Conservation (phyloP, 2,113 vertebrate genomes). For the Ornithorhynchus anatinus region DNA sequence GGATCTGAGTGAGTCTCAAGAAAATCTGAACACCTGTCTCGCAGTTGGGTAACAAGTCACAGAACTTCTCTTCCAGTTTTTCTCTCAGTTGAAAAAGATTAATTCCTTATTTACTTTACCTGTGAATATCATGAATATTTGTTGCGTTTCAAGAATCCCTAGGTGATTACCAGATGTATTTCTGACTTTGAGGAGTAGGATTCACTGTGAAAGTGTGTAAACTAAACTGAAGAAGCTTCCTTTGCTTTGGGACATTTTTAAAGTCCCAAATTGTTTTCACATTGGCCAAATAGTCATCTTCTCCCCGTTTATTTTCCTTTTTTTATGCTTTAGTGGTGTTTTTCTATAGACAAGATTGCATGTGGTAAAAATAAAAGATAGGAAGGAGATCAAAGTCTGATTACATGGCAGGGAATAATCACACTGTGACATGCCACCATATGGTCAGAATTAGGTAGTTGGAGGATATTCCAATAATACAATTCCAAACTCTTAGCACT, state of each 20-base stretch:
- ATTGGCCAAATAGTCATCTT: too few relatives aligned
- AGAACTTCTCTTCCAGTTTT: too few relatives aligned
- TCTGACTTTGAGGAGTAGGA: neutral
- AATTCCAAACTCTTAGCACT: neutral
- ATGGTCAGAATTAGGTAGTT: neutral
- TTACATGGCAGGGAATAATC: neutral
- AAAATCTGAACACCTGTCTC: too few relatives aligned
- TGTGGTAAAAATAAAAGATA: neutral
- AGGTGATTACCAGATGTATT: neutral
- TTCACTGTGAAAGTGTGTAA: neutral
- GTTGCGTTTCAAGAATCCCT: neutral
- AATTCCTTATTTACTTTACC: too few relatives aligned
- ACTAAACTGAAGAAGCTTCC: neutral
- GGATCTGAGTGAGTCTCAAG: too few relatives aligned
- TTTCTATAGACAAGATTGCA: too few relatives aligned
- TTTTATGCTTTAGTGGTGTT: too few relatives aligned
- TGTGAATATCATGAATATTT: neutral
- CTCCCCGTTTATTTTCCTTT: too few relatives aligned
- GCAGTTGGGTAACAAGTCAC: too few relatives aligned
- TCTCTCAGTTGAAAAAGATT: too few relatives aligned
- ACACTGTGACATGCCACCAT: neutral
- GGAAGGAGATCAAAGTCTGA: neutral
- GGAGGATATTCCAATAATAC: neutral
- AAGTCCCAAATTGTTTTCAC: too few relatives aligned
- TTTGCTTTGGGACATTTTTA: too few relatives aligned